Conservation (phyloP, 2,888 invertebrate species). For the Spodoptera picta region DNA sequence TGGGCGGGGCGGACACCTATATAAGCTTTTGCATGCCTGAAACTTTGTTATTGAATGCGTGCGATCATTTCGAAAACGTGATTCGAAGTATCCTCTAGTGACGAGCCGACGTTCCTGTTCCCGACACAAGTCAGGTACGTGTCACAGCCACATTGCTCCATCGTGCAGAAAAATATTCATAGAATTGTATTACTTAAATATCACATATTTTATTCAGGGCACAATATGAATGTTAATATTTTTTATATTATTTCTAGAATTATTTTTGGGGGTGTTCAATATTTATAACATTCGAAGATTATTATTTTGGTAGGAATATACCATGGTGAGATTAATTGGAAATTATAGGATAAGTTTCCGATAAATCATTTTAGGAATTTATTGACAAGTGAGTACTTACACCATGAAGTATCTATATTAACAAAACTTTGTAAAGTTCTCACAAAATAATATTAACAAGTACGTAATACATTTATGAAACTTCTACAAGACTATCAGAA, state of each 20-base stretch:
- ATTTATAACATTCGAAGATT: conserved; percentile 4
- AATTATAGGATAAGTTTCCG: too few species aligned
- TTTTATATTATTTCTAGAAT: conserved; percentile 26
- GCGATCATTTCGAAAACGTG: conserved; percentile 76
- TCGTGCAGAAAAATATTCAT: conserved; percentile 51
- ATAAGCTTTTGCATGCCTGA: conserved; percentile 80
- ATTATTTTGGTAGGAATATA: not conserved
- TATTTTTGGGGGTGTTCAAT: conserved; percentile 13
- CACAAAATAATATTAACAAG: too few species aligned
- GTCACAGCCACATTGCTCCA: conserved; percentile 31
- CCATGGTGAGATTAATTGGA: too few species aligned
- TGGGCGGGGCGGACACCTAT: conserved; percentile 84
- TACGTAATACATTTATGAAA: too few species aligned
- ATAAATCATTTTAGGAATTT: too few species aligned
- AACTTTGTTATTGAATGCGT: conserved; percentile 84
- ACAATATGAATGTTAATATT: conserved; percentile 30
- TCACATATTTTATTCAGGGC: conserved; percentile 24
- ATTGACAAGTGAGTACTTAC: too few species aligned
- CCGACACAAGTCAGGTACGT: conserved; percentile 67
- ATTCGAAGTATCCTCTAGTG: conserved; percentile 62
- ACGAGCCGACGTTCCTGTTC: conserved; percentile 54
- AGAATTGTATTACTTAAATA: conserved; percentile 29
- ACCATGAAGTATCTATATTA: too few species aligned
- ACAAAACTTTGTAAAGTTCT: too few species aligned
- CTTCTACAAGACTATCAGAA: too few species aligned